Percentiles rank a stretch among this genome's conserved stretches.
Evolutionary conservation across 2,797 vertebrate species (phyloP).

Genomic region (Allobates femoralis): DNA sequence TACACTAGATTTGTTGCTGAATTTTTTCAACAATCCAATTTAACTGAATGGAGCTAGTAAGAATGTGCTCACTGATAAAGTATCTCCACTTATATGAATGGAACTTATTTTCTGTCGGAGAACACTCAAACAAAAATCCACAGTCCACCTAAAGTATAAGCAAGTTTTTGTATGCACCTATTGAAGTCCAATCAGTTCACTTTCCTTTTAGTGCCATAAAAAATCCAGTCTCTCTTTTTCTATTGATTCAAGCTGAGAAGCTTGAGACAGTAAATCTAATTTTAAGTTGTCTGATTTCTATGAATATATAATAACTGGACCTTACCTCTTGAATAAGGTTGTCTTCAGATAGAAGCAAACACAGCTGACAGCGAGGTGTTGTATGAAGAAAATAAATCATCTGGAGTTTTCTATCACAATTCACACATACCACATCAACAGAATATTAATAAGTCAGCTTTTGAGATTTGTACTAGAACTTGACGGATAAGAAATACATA

Average conservation of each 20-base stretch:
- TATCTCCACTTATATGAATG: not conserved
- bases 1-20: too few relatives aligned
- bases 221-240: conserved; percentile 40
- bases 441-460: conserved; percentile 42
- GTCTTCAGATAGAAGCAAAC: conserved; percentile 35
- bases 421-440: not conserved
- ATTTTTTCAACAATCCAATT: too few relatives aligned
- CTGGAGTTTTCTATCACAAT: conserved; percentile 18
- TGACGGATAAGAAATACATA: conserved; percentile 11
- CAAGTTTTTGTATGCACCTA: not conserved
- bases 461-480: conserved; percentile 18
- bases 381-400: conserved; percentile 55
- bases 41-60: too few relatives aligned
- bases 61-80: not conserved
- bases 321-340: conserved; percentile 31
- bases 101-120: too few relatives aligned
- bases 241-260: conserved; percentile 50
- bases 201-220: conserved; percentile 4
- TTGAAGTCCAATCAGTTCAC: conserved; percentile 27
- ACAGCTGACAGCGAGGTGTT: conserved; percentile 36
- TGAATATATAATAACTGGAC: conserved; percentile 58
- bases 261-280: conserved; percentile 53
- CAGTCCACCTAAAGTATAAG: not conserved
- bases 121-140: not conserved
- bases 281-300: conserved; percentile 57